These are phyloP conservation scores for Schizopygopsis malacanthus DNA, from an alignment of 2,797 vertebrate genomes.

Conservation along the genomic window DNA sequence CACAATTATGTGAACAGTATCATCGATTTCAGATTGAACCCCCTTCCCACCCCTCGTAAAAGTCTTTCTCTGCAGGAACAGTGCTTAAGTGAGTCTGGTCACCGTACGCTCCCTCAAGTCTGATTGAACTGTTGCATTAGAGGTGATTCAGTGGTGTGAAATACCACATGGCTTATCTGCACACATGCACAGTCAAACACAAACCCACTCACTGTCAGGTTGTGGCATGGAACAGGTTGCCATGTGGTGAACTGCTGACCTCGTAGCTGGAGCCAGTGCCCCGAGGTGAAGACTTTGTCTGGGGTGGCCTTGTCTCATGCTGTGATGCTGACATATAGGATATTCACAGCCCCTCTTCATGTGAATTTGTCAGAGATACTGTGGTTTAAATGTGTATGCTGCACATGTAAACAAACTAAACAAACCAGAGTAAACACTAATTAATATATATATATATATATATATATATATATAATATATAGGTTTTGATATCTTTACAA, in stretches of 20 bases:
- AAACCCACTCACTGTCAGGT: conserved; percentile 29
- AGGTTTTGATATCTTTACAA: not conserved
- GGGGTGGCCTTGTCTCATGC: conserved; percentile 14
- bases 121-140: conserved; percentile 46
- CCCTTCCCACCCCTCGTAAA: not conserved
- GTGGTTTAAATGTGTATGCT: not conserved
- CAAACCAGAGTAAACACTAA: not conserved
- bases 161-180: conserved; percentile 53
- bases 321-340: conserved; percentile 44
- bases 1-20: conserved; percentile 13
- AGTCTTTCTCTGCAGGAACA: conserved; percentile 16
- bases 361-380: not conserved
- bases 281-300: conserved; percentile 44
- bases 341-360: conserved; percentile 10
- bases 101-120: conserved; percentile 21
- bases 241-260: conserved; percentile 44
- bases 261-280: conserved; percentile 34
- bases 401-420: not conserved
- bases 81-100: conserved; percentile 41
- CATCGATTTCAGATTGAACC: conserved; percentile 30
- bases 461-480: not conserved
- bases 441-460: not conserved
- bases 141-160: conserved; percentile 53
- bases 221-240: conserved; percentile 35
- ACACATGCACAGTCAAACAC: conserved; percentile 34